Base-by-base conservation (phyloP, 2,888 invertebrate genomes). In the Eurois occulta region DNA sequence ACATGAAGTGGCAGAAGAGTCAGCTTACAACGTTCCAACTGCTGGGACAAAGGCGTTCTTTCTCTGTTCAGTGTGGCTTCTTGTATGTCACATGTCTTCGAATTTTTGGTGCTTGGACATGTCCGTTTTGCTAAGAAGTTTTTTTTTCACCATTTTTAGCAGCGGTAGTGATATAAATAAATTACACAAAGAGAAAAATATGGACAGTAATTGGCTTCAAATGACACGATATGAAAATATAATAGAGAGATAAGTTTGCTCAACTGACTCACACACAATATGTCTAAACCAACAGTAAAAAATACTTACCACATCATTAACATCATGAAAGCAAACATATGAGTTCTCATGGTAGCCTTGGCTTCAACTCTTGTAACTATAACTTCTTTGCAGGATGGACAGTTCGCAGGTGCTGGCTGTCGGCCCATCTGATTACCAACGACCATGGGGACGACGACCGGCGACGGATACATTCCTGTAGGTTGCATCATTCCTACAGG, bases 401-500 rank as follows among this genome's bases (percentile, higher is more conserved):
- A 77, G 28, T 28, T 77, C 1, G 18, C 28, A 2, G 35, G 2
- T 18, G 55, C 55, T 55, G 76, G 78, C 18, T 78, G 35, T 10
- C 78, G 66, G 0, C 76, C 66, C 76, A 77, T 78, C 18, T 78
- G 76, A 21, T 46, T n/a, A 6, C 76, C 76, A 1, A 77, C 78
- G 38, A 77, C 52, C 35, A 66, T 58, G 2, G 76, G 76, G 1
- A 73, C 52, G 24, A 52, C 38, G 18, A 73, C 69, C 21, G 46
- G 69, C 10, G 24, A 24, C n/a, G n/a, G 21, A 21, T 69, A 69
- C 68, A 67, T 32, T 48, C 72, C 38, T 28, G 18, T 32, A 35
- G 58, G 58, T 28, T 64, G 62, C 13, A 64, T 64, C 62, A 62
- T 6, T 35, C 62, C 62, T 62, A 62, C 62, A 5, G 62, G 72